Conservation (phyloP, 2,113 vertebrate species). For the Lasiurus cinereus region DNA sequence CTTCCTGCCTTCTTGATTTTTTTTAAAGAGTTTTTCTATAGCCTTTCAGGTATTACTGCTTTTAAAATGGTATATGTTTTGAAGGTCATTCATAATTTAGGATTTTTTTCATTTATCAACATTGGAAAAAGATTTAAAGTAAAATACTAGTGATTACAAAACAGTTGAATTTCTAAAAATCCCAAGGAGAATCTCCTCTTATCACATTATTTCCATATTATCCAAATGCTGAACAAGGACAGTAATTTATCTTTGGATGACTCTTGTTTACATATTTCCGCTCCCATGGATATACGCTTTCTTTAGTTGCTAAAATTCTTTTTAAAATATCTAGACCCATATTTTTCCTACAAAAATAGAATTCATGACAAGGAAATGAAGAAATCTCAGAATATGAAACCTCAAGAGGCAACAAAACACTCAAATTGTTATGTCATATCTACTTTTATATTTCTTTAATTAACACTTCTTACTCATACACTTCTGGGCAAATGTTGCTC, state of each 20-base stretch:
- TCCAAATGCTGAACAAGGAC: constrained; percentile 34
- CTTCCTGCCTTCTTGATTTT: neutral
- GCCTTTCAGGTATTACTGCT: constrained; percentile 19
- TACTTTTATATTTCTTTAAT: constrained; percentile 19
- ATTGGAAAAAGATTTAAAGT: constrained; percentile 3
- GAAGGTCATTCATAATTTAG: constrained; percentile 43
- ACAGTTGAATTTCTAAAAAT: constrained; percentile 42
- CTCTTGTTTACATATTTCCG: constrained; percentile 47
- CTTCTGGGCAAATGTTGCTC: neutral
- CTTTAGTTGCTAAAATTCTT: constrained; percentile 58
- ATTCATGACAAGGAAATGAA: constrained; percentile 51
- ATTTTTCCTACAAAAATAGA: constrained; percentile 58
- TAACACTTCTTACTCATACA: neutral
- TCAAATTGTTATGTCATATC: neutral
- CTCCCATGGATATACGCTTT: constrained; percentile 44
- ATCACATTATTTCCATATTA: constrained; percentile 32
- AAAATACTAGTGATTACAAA: constrained; percentile 49
- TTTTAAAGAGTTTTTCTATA: constrained; percentile 12
- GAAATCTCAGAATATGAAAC: neutral
- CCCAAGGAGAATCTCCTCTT: neutral
- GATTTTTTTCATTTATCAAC: neutral
- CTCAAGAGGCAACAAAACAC: neutral
- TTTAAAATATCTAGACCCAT: constrained; percentile 62
- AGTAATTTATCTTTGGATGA: constrained; percentile 38
- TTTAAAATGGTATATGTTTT: constrained; percentile 6